Percentiles rank a stretch among this genome's conserved stretches.
Evolutionary conservation across 2,797 vertebrate genomes (phyloP).

Genomic region (Acropternis orthonyx): DNA sequence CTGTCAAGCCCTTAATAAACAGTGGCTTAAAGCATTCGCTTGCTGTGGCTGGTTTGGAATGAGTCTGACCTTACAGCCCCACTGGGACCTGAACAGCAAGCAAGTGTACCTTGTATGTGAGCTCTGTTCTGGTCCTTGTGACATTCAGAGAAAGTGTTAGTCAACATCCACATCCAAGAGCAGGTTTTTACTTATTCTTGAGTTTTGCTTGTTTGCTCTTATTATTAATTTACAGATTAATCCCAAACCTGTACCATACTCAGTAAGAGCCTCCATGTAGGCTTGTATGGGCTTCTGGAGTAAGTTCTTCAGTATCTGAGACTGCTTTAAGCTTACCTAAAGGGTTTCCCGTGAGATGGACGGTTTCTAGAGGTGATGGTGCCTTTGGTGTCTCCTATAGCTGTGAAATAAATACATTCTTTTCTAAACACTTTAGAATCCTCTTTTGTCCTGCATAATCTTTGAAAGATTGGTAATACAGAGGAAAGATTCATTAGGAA

Average conservation of each 20-base stretch:
- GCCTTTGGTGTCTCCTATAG: background rate
- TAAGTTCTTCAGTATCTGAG: background rate
- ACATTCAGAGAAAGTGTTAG: background rate
- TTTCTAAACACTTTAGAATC: background rate
- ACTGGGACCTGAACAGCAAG: background rate
- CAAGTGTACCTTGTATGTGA: background rate
- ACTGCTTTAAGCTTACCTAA: constrained; percentile 30
- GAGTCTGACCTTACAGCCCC: background rate
- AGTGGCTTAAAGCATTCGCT: background rate
- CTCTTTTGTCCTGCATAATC: background rate
- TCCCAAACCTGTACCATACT: background rate
- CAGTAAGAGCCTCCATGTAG: background rate
- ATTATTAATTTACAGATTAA: background rate
- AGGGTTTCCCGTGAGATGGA: background rate
- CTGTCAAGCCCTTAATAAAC: background rate
- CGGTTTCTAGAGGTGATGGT: background rate
- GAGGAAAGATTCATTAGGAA: background rate
- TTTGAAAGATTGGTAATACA: background rate
- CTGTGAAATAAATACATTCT: constrained; percentile 9
- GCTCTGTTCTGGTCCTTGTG: background rate
- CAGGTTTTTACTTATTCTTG: background rate
- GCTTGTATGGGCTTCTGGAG: background rate
- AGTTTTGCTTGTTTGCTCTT: background rate
- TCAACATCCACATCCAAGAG: background rate
- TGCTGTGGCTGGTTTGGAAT: background rate